These are phyloP conservation scores for Bradypodion pumilum DNA, from an alignment of 2,797 vertebrate species.

Conservation along the genomic window DNA sequence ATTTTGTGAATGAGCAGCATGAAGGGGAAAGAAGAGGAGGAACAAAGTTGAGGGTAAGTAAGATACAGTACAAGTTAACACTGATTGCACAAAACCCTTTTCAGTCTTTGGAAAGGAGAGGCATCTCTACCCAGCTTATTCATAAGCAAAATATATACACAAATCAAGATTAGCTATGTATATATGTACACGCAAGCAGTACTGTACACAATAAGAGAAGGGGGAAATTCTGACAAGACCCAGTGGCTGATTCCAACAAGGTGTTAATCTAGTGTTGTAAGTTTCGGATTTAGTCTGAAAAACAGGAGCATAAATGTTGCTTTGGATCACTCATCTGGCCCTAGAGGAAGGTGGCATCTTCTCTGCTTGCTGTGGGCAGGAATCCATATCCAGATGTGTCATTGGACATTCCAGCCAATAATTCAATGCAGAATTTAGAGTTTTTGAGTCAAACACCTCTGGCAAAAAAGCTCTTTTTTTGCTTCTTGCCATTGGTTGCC, in stretches of 20 bases:
- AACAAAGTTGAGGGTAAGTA: constrained; percentile 30
- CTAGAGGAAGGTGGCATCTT: constrained; percentile 4
- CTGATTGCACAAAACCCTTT: constrained; percentile 61
- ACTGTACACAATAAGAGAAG: constrained; percentile 62
- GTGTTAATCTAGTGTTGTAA: neutral
- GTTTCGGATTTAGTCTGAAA: neutral
- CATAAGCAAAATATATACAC: constrained; percentile 71
- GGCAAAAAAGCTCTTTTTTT: neutral
- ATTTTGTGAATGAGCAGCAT: constrained; percentile 41
- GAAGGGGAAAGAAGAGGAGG: constrained; percentile 35
- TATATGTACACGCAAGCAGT: constrained; percentile 72
- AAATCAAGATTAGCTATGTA: constrained; percentile 64
- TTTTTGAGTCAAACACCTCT: neutral
- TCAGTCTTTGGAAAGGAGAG: constrained; percentile 49
- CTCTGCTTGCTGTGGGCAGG: fast-evolving
- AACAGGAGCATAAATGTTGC: constrained; percentile 4
- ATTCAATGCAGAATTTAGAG: constrained; percentile 7
- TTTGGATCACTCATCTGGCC: constrained; percentile 43
- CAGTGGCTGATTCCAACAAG: constrained; percentile 40
- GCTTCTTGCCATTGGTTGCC: constrained; percentile 16
- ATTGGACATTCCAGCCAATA: constrained; percentile 41
- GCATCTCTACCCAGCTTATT: constrained; percentile 52
- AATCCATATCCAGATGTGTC: constrained; percentile 15
- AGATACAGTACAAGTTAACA: constrained; percentile 55
- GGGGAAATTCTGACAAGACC: constrained; percentile 33